Percentiles rank a stretch among this genome's conserved stretches.
Conservation (phyloP, 2,797 vertebrate genomes). For the Xiphorhynchus erythropygius region DNA sequence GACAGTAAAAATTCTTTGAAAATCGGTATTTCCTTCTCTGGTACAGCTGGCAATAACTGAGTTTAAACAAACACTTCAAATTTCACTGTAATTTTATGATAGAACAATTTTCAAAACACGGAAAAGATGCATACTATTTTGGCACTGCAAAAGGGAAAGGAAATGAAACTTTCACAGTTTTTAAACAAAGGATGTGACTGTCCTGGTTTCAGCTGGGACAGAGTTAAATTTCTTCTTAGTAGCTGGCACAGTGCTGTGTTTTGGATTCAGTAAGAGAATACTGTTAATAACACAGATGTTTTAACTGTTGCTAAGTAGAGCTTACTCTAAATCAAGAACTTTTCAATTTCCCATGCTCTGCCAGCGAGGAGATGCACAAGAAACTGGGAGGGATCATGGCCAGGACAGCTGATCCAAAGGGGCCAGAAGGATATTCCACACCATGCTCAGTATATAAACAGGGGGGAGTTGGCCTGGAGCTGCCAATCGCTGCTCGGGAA, state of each 20-base stretch:
- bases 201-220: background rate
- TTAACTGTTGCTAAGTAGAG: conserved; percentile 1
- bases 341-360: background rate
- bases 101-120: background rate
- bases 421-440: background rate
- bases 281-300: background rate
- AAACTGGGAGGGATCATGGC: background rate
- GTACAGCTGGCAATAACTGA: background rate
- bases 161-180: background rate
- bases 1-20: background rate
- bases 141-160: background rate
- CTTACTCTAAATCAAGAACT: background rate
- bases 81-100: background rate
- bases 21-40: background rate
- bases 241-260: background rate
- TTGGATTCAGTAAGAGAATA: background rate
- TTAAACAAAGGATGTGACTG: background rate
- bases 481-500: background rate
- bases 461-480: background rate
- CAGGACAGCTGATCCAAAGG: background rate
- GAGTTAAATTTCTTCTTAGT: background rate
- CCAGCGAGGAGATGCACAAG: background rate
- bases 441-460: background rate
- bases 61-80: background rate
- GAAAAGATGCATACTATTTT: background rate